These are phyloP conservation scores for Varanus salvator DNA, from an alignment of 2,113 vertebrate genomes.

Conservation along the genomic window DNA sequence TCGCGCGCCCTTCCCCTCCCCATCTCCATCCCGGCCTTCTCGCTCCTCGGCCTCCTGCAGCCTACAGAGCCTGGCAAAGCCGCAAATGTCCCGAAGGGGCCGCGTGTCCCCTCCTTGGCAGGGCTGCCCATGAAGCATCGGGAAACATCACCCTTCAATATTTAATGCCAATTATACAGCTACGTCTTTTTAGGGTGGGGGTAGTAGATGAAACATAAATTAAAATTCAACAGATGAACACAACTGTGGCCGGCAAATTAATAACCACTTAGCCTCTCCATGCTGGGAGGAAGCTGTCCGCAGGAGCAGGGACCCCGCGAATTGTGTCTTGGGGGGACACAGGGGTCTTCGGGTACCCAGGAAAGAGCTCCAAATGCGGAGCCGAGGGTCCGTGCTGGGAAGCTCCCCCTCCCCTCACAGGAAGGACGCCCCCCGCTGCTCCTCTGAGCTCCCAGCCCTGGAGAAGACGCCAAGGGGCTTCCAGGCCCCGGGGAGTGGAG, in stretches of 20 bases:
- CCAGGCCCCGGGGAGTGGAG: too few species aligned
- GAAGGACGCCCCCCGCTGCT: too few species aligned
- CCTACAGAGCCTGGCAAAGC: background rate
- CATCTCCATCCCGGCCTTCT: background rate
- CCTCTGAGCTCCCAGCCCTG: too few species aligned
- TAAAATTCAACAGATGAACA: background rate
- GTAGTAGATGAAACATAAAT: background rate
- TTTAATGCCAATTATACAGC: background rate
- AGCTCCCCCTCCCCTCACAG: too few species aligned
- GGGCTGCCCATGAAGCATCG: background rate
- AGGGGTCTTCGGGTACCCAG: too few species aligned
- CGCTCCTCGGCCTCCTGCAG: too few species aligned
- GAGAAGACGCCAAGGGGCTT: too few species aligned
- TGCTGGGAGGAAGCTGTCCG: background rate
- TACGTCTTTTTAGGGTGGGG: background rate
- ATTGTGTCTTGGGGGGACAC: too few species aligned
- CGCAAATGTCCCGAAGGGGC: background rate
- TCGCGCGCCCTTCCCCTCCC: too few species aligned
- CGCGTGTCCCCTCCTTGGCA: background rate
- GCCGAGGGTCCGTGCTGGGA: too few species aligned
- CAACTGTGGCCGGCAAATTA: constrained; percentile 1
- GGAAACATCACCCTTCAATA: background rate
- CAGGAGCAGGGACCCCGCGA: background rate
- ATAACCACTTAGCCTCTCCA: background rate
- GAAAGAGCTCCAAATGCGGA: too few species aligned